phyloP scores from a whole-genome alignment of 2,113 vertebrate species.

The Chauna torquata region DNA sequence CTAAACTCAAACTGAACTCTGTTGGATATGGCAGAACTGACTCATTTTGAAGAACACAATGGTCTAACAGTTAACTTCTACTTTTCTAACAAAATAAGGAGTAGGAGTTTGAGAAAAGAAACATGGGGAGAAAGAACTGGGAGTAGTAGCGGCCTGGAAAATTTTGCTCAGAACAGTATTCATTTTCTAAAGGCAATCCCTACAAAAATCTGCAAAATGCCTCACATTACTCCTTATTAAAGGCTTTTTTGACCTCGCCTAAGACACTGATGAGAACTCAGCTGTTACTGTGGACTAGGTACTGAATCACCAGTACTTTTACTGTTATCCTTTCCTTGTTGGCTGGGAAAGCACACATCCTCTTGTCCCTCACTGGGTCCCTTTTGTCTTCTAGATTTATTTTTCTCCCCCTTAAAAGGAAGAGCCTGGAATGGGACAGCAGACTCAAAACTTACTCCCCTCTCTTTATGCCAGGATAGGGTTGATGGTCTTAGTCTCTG shows the following conservation, averaged over 20 bases:
- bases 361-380: background rate
- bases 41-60: conserved; percentile 45
- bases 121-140: background rate
- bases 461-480: background rate
- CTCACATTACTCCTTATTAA: background rate
- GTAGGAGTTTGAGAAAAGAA: conserved; percentile 23
- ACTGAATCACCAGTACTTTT: background rate
- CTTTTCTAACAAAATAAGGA: conserved; percentile 36
- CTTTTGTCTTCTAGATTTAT: background rate
- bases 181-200: background rate
- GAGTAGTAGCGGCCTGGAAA: background rate
- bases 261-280: background rate
- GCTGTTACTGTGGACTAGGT: background rate
- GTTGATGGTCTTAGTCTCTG: background rate
- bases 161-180: background rate
- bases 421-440: background rate
- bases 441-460: background rate
- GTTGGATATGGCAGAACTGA: conserved; percentile 40
- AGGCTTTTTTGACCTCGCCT: background rate
- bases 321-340: background rate
- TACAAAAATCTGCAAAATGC: background rate
- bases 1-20: conserved; percentile 42
- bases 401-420: background rate
- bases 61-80: conserved; percentile 40
- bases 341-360: background rate